Conservation (phyloP, 2,113 vertebrate genomes). For the Taxidea taxus region DNA sequence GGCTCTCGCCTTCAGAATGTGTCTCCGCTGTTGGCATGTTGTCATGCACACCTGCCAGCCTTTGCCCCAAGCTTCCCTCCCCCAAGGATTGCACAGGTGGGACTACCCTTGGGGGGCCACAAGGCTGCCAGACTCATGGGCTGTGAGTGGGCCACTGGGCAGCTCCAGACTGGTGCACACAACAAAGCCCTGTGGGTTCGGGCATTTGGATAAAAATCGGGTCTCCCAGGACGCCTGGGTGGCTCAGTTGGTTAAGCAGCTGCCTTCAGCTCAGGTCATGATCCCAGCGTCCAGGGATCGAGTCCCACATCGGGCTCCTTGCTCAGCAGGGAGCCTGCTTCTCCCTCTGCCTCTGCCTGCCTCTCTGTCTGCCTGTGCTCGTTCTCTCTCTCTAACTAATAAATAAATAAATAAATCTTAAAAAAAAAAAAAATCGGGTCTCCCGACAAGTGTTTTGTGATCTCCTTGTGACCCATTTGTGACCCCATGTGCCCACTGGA, state of each 20-base stretch:
- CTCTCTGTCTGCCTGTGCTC: too few species aligned
- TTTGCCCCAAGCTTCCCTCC: neutral
- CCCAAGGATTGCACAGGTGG: neutral
- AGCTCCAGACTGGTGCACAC: neutral
- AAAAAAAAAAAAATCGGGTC: neutral
- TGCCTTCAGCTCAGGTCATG: too few species aligned
- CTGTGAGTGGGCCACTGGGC: neutral
- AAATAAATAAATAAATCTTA: too few species aligned
- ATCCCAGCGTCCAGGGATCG: too few species aligned
- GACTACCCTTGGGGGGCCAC: neutral
- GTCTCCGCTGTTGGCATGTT: too few species aligned
- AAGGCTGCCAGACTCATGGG: neutral
- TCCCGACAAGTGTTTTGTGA: neutral
- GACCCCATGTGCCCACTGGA: neutral
- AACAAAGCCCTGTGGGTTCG: accelerated
- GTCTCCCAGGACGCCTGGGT: too few species aligned
- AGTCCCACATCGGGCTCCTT: too few species aligned
- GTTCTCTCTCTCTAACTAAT: too few species aligned
- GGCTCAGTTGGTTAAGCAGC: too few species aligned
- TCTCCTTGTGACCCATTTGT: neutral
- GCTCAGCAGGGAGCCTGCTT: too few species aligned
- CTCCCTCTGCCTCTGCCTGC: too few species aligned
- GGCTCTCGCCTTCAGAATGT: neutral
- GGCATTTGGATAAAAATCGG: neutral
- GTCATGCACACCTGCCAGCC: neutral